phyloP scores from a whole-genome alignment of 2,797 vertebrate species.

The Trachurus trachurus region DNA sequence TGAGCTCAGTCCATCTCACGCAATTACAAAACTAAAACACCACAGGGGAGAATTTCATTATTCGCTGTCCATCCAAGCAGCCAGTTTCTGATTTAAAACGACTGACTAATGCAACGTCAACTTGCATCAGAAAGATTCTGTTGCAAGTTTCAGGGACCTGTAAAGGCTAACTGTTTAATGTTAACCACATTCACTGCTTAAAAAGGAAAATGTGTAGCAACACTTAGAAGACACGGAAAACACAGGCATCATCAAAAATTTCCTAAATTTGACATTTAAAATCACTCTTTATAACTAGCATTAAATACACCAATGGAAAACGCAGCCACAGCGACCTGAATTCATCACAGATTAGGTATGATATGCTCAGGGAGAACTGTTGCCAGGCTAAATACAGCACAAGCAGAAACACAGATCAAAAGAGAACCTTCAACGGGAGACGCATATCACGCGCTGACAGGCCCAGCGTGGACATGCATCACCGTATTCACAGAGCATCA shows the following conservation, averaged over 20 bases:
- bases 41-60: too few species aligned
- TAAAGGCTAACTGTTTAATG: neutral
- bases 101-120: neutral
- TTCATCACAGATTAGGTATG: slow-evolving; percentile 7
- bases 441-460: slow-evolving; percentile 21
- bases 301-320: neutral
- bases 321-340: slow-evolving; percentile 3
- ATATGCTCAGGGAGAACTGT: neutral
- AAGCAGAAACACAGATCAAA: slow-evolving; percentile 24
- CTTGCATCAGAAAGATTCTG: neutral
- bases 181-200: neutral
- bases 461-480: slow-evolving; percentile 26
- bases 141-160: neutral
- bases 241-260: neutral
- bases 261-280: neutral
- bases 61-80: neutral
- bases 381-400: slow-evolving; percentile 12
- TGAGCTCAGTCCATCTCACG: too few species aligned
- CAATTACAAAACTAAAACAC: too few species aligned
- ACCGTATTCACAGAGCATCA: slow-evolving; percentile 27
- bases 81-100: neutral
- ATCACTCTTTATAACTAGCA: neutral
- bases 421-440: neutral
- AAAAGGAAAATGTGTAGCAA: neutral
- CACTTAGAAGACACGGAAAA: neutral